Evolutionary conservation across 2,888 invertebrate species (phyloP).

Genomic region (Drosophila lutescens): DNA sequence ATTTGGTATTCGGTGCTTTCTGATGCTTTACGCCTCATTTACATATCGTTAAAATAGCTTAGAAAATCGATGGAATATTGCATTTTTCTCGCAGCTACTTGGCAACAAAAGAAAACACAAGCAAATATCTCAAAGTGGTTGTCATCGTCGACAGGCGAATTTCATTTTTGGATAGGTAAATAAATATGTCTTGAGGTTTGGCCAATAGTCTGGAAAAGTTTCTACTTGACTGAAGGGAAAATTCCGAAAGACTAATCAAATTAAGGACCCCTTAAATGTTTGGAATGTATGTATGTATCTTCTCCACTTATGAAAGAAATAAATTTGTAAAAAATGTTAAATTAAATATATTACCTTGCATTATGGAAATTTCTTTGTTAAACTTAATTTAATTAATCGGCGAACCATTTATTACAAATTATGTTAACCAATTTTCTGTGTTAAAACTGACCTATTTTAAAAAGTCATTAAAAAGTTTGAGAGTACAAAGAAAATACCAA

Average conservation of each 20-base stretch:
- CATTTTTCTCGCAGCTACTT: slow-evolving; percentile 35
- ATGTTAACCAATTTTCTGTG: too few species aligned
- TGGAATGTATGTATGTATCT: too few species aligned
- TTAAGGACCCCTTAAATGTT: too few species aligned
- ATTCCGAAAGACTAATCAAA: background rate
- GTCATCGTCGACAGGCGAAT: slow-evolving; percentile 20
- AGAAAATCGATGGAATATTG: slow-evolving; percentile 45
- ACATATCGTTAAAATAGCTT: slow-evolving; percentile 58
- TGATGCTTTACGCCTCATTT: slow-evolving; percentile 47
- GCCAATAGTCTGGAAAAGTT: background rate
- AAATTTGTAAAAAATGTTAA: too few species aligned
- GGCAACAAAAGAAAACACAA: slow-evolving; percentile 37
- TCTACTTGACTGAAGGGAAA: background rate
- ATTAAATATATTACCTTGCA: too few species aligned
- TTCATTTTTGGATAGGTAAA: slow-evolving; percentile 17
- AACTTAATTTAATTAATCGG: too few species aligned
- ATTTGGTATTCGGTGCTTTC: slow-evolving; percentile 23
- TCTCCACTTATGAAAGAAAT: too few species aligned
- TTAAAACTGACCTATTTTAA: too few species aligned
- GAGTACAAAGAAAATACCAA: background rate
- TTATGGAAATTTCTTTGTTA: too few species aligned
- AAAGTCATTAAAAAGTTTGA: background rate
- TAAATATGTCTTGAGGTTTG: slow-evolving; percentile 15
- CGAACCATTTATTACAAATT: too few species aligned
- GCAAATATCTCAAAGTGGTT: slow-evolving; percentile 21